phyloP scores from a whole-genome alignment of 2,888 invertebrate species.

The Dyspetes luteomarginatus region DNA sequence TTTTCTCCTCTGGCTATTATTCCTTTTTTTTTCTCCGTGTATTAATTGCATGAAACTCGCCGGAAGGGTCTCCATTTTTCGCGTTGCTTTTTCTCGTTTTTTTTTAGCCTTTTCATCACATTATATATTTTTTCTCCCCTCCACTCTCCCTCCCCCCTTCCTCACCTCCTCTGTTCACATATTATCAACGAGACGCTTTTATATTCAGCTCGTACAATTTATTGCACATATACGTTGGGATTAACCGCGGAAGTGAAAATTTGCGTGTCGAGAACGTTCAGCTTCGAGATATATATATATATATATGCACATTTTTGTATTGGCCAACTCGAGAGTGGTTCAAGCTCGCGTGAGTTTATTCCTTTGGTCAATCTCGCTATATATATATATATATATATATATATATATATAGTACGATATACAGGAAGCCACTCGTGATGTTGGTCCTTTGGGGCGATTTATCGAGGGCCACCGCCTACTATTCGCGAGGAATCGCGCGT shows the following conservation, averaged over 20 bases:
- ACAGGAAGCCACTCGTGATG: slow-evolving; percentile 47
- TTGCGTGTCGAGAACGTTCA: slow-evolving; percentile 55
- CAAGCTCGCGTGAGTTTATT: slow-evolving; percentile 59
- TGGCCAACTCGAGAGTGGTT: background rate
- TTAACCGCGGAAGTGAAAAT: slow-evolving; percentile 52
- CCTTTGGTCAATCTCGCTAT: slow-evolving; percentile 44
- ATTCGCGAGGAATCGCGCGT: slow-evolving; percentile 44
- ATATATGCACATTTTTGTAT: too few relatives aligned
- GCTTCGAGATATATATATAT: slow-evolving; percentile 8
- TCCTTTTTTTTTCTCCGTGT: background rate
- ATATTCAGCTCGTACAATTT: slow-evolving; percentile 10
- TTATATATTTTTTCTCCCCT: slow-evolving; percentile 4
- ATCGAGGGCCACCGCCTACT: slow-evolving; percentile 55
- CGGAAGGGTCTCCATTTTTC: slow-evolving; percentile 20
- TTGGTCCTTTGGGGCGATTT: slow-evolving; percentile 56
- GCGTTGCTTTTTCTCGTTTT: background rate
- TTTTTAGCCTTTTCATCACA: background rate
- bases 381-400: slow-evolving; percentile 4
- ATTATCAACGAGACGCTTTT: slow-evolving; percentile 28
- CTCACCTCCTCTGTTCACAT: background rate
- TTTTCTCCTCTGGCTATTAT: background rate
- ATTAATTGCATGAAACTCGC: slow-evolving; percentile 6
- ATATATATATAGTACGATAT: slow-evolving; percentile 33
- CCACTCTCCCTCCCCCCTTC: background rate
- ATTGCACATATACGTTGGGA: background rate